These are phyloP conservation scores for Chrysemys picta DNA, from an alignment of 2,113 vertebrate genomes.

Conservation along the genomic window DNA sequence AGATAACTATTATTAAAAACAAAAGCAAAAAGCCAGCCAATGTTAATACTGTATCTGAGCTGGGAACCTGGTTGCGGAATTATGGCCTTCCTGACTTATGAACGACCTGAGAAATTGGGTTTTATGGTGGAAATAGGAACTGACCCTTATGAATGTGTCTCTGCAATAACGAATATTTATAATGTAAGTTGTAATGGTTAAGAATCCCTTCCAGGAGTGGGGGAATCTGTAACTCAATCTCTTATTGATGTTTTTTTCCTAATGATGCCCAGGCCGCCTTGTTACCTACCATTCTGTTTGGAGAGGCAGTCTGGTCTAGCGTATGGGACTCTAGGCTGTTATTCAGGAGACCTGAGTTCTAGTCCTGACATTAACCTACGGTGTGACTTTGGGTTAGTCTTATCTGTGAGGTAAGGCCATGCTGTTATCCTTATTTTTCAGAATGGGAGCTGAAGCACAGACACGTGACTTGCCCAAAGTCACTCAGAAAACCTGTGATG, in stretches of 20 bases:
- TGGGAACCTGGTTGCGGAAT: slow-evolving; percentile 21
- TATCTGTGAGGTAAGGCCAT: not conserved
- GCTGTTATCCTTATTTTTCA: no score
- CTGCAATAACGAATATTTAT: slow-evolving; percentile 50
- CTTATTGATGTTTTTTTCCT: no score
- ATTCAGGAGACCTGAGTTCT: not conserved
- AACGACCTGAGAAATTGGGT: slow-evolving; percentile 37
- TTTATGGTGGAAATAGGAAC: slow-evolving; percentile 29
- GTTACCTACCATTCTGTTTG: not conserved
- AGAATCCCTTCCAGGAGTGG: no score
- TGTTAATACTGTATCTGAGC: slow-evolving; percentile 27
- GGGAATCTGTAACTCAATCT: no score
- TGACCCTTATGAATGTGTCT: slow-evolving; percentile 26
- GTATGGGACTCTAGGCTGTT: not conserved
- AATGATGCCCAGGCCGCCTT: no score
- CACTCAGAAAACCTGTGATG: not conserved
- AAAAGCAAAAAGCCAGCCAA: not conserved
- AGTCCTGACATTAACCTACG: not conserved
- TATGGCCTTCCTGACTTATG: not conserved
- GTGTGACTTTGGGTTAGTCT: not conserved
- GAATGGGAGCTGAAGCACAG: not conserved
- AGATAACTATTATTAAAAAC: not conserved
- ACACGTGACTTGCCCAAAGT: not conserved
- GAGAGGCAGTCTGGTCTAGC: not conserved
- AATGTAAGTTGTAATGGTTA: slow-evolving; percentile 8